Conservation (phyloP, 2,888 invertebrate species). For the Gerris lacustris region DNA sequence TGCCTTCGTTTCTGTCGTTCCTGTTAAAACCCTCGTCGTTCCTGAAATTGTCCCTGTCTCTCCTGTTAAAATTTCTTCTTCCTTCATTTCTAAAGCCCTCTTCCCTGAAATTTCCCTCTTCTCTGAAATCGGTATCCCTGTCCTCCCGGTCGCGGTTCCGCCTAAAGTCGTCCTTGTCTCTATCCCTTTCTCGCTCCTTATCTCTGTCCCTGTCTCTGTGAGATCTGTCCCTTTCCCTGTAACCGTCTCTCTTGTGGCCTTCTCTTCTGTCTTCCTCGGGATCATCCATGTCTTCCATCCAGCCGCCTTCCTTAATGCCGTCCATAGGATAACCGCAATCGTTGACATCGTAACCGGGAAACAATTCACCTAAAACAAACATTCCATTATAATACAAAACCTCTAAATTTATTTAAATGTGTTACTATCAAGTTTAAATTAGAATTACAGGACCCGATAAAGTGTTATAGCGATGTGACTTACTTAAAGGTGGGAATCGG, state of each 20-base stretch:
- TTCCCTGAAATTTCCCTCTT: neutral
- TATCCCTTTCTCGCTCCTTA: neutral
- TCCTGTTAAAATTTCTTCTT: neutral
- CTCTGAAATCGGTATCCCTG: neutral
- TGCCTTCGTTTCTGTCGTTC: neutral
- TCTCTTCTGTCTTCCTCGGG: neutral
- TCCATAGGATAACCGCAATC: neutral
- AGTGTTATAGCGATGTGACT: neutral
- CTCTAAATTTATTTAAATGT: neutral
- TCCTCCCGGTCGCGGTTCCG: no score
- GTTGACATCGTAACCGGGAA: neutral
- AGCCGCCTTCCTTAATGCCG: neutral
- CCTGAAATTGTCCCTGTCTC: neutral
- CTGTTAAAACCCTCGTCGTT: neutral
- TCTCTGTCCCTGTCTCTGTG: slow-evolving; percentile 4
- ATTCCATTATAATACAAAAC: neutral
- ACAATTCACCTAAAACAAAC: neutral
- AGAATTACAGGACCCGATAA: no score
- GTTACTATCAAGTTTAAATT: no score
- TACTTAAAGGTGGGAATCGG: neutral
- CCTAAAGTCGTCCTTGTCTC: neutral
- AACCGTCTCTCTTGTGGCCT: neutral
- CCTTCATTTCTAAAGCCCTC: neutral
- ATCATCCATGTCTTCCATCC: neutral
- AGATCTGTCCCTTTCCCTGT: neutral